Conservation (phyloP, 1,140 invertebrate genomes). For the Hyles vespertilio region DNA sequence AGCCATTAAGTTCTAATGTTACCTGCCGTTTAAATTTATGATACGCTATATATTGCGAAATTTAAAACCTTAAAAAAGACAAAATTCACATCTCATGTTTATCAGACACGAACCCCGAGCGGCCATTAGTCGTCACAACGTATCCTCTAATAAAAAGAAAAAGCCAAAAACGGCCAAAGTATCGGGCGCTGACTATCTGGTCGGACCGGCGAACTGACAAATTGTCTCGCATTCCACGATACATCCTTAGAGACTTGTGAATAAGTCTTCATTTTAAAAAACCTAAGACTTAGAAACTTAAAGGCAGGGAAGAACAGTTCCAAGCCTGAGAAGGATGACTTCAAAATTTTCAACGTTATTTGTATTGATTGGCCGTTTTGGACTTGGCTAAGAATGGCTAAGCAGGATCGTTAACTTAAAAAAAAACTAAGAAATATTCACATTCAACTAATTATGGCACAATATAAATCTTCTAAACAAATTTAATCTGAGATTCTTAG, state of each 20-base stretch:
- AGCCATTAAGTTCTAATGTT: no score
- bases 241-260: not conserved
- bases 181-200: conserved; percentile 15
- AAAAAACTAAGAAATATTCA: no score
- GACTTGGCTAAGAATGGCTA: no score
- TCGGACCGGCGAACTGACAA: conserved; percentile 29
- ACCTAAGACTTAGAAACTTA: not conserved
- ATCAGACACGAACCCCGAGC: conserved; percentile 4
- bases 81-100: conserved; percentile 6
- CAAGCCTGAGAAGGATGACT: no score
- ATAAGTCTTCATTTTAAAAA: conserved; percentile 14
- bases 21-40: conserved; percentile 16
- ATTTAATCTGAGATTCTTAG: no score
- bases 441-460: no score
- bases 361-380: no score
- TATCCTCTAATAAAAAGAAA: conserved; percentile 16
- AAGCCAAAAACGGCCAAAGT: conserved; percentile 13
- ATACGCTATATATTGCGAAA: conserved; percentile 8
- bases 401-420: no score
- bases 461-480: no score
- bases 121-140: conserved; percentile 15
- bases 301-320: no score
- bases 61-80: not conserved
- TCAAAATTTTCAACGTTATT: no score
- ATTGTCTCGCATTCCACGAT: conserved; percentile 25